phyloP scores from a whole-genome alignment of 2,888 invertebrate genomes.

The Nomada fucata region DNA sequence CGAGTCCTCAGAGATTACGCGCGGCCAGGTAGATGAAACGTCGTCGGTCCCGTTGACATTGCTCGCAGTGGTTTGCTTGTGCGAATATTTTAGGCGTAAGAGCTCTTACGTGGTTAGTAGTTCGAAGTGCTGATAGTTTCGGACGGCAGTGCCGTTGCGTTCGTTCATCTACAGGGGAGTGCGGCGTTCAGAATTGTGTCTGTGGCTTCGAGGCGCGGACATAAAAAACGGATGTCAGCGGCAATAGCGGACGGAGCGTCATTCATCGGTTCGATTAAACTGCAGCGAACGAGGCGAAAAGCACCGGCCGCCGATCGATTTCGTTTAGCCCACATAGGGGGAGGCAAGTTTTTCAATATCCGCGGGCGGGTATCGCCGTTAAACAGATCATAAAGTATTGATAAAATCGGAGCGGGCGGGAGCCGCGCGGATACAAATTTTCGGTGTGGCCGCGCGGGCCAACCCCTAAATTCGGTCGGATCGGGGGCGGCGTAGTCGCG shows the following conservation, averaged over 20 bases:
- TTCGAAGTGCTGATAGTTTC: no score
- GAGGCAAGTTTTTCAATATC: constrained; percentile 46
- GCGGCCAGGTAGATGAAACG: no score
- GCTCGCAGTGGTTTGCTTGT: no score
- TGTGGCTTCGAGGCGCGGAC: no score
- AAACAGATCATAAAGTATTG: constrained; percentile 61
- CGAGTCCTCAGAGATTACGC: no score
- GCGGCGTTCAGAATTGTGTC: no score
- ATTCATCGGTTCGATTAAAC: background rate
- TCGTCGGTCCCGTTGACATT: no score
- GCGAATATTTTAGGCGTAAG: no score
- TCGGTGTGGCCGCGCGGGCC: constrained; percentile 51
- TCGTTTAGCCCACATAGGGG: background rate
- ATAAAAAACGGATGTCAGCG: background rate
- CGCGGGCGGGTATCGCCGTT: constrained; percentile 38
- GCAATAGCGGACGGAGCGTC: background rate
- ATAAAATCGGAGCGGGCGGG: constrained; percentile 44
- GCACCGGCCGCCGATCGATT: background rate
- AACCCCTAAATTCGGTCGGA: constrained; percentile 53
- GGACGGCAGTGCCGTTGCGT: no score
- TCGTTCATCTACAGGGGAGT: no score
- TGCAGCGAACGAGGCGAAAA: constrained; percentile 1
- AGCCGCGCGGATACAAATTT: constrained; percentile 60
- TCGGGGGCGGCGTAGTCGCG: constrained; percentile 48
- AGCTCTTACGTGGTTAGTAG: no score